These are phyloP conservation scores for Chionoecetes opilio DNA, from an alignment of 1,140 invertebrate species.

Conservation along the genomic window DNA sequence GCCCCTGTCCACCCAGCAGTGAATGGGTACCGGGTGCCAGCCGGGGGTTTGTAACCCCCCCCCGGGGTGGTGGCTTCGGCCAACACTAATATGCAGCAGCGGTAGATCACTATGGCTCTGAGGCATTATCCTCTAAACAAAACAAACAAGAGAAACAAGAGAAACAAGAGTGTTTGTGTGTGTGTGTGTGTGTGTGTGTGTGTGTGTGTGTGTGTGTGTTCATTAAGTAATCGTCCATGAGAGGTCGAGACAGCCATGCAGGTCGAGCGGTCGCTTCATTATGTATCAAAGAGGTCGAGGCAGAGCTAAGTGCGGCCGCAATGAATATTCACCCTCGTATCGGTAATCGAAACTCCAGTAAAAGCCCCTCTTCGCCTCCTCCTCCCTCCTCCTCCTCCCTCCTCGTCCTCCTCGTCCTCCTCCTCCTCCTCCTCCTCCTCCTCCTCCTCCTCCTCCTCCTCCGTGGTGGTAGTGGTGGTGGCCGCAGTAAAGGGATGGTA, in stretches of 20 bases:
- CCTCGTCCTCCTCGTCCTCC: background rate
- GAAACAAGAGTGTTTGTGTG: constrained; percentile 14
- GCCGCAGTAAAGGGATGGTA: too few relatives aligned
- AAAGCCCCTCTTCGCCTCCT: background rate
- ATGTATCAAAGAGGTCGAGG: background rate
- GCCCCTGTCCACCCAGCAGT: too few relatives aligned
- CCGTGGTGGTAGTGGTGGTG: background rate
- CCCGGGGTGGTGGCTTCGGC: too few relatives aligned
- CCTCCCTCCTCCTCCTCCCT: background rate
- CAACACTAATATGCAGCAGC: too few relatives aligned
- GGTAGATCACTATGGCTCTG: too few relatives aligned
- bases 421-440: background rate
- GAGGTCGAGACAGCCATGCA: background rate
- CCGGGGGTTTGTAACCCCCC: too few relatives aligned
- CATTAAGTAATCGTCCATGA: background rate
- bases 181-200: background rate
- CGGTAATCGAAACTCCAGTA: constrained; percentile 9
- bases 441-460: background rate
- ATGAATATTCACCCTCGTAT: constrained; percentile 14
- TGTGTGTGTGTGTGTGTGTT: background rate
- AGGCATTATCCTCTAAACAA: too few relatives aligned
- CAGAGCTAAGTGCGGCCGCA: background rate
- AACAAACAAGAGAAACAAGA: too few relatives aligned
- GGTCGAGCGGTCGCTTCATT: constrained; percentile 2
- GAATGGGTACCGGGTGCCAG: too few relatives aligned